Conservation (phyloP, 2,113 vertebrate species). For the Leptocoma aspasia region DNA sequence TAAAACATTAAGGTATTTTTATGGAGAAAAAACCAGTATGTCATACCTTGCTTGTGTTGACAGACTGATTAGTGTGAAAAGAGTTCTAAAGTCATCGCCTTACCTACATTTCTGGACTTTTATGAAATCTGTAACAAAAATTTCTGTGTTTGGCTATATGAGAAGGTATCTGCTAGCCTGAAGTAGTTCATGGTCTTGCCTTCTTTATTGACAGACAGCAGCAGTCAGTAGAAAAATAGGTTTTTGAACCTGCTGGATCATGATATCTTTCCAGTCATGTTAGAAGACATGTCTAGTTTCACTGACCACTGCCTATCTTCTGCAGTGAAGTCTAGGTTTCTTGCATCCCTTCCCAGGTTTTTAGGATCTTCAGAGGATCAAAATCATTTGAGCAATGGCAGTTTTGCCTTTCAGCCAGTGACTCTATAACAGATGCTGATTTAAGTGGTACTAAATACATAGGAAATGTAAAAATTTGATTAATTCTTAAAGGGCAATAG, state of each 20-base stretch:
- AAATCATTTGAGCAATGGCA: not conserved
- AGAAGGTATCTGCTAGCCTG: not conserved
- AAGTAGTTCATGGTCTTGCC: not conserved
- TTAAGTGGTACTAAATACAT: not conserved
- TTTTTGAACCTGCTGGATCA: conserved; percentile 72
- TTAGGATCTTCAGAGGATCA: not conserved
- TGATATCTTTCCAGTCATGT: conserved; percentile 14
- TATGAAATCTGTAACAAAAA: not conserved
- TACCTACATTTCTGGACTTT: conserved; percentile 19
- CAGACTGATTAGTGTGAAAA: not conserved
- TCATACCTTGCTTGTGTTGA: conserved; percentile 3
- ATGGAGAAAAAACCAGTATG: not conserved
- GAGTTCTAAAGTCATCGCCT: not conserved
- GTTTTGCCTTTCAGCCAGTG: not conserved
- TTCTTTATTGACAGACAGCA: conserved; percentile 66
- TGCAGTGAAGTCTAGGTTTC: not conserved
- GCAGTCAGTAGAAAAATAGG: conserved; percentile 61
- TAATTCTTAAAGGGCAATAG: not conserved
- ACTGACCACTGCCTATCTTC: not conserved
- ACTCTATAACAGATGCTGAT: not conserved
- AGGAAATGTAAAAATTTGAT: not conserved
- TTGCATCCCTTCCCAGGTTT: not conserved
- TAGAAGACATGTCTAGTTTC: not conserved
- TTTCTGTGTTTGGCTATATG: not conserved
- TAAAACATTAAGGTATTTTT: not conserved